Evolutionary conservation across 2,113 vertebrate genomes (phyloP).

Genomic region (Anolis sagrei): DNA sequence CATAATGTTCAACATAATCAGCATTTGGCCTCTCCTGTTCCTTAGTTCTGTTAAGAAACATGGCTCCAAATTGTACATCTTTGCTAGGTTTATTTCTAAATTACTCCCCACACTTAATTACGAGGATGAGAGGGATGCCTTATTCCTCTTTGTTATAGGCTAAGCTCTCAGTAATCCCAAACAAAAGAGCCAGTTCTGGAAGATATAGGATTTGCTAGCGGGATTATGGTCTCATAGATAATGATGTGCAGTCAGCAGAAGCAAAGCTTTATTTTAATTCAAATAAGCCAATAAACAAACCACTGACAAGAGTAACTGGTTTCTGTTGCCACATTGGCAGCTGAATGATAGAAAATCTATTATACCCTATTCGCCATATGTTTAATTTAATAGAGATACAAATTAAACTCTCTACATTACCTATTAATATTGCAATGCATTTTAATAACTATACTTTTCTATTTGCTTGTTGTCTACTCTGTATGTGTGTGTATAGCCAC

Average conservation of each 20-base stretch:
- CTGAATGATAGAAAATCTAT: constrained; percentile 86
- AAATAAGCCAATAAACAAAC: constrained; percentile 99
- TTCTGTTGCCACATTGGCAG: constrained; percentile 82
- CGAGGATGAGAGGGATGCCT: constrained; percentile 96
- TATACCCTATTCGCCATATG: constrained; percentile 83
- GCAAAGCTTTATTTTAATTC: constrained; percentile 99
- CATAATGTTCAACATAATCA: constrained; percentile 78
- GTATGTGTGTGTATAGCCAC: not conserved
- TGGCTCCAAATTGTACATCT: constrained; percentile 84
- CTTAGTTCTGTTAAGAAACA: constrained; percentile 77
- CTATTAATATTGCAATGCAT: constrained; percentile 82
- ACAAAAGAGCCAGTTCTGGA: constrained; percentile 98
- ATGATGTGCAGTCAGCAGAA: constrained; percentile 95
- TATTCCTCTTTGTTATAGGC: constrained; percentile 98
- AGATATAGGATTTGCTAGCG: constrained; percentile 92
- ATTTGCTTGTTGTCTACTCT: not conserved
- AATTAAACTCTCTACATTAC: constrained; percentile 80
- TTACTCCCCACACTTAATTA: constrained; percentile 99
- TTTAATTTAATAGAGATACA: constrained; percentile 85
- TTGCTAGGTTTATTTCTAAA: constrained; percentile 92
- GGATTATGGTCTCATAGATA: constrained; percentile 94
- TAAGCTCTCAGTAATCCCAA: constrained; percentile 99
- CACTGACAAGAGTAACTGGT: constrained; percentile 87
- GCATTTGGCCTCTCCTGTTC: constrained; percentile 77
- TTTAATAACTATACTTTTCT: constrained; percentile 55